Evolutionary conservation across 2,113 vertebrate species (phyloP), one percentile per base, ranked within the genome.

Genomic region (Corvus moneduloides): DNA sequence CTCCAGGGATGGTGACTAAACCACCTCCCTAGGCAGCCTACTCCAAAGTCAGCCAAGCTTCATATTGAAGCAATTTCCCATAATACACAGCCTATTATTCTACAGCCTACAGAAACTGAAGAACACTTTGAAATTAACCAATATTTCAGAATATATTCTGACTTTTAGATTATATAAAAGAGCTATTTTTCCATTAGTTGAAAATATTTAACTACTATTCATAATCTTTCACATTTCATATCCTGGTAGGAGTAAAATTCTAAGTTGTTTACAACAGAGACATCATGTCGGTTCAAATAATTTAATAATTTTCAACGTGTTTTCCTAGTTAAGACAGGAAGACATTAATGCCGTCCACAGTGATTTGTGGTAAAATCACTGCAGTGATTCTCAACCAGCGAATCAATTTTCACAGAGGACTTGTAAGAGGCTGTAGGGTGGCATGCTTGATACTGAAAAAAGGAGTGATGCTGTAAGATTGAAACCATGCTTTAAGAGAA

Each of bases 361-460:
- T 32, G 2, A 21, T 84, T 46, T 59, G 5, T 44, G 6, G 18
- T 37, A 80, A 63, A 89, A 54, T 73, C 28, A 44, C 4, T 22
- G 21, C 2, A 11, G 0, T 2, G 24, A 41, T 64, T 64, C 64
- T 73, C 39, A 77, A 32, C 11, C 13, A n/a, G 4, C n/a, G 3
- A 85, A 55, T 22, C 13, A 39, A 10, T 68, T 62, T 63, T 63
- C n/a, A 76, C 13, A 51, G 1, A 5, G 33, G 10, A 41, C 19
- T 22, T 68, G 8, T 58, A 39, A 41, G 37, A 61, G 4, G 4
- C 28, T 66, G 33, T 78, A 33, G 3, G 18, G 3, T 67, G 28
- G 7, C 5, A 41, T 21, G 14, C 4, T 44, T 58, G 12, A 33
- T 44, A 44, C 18, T 28, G 26, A 35, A 58, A 52, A 52, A 71